Base-by-base conservation (phyloP, 2,113 vertebrate genomes). In the Leucopternis melanops region DNA sequence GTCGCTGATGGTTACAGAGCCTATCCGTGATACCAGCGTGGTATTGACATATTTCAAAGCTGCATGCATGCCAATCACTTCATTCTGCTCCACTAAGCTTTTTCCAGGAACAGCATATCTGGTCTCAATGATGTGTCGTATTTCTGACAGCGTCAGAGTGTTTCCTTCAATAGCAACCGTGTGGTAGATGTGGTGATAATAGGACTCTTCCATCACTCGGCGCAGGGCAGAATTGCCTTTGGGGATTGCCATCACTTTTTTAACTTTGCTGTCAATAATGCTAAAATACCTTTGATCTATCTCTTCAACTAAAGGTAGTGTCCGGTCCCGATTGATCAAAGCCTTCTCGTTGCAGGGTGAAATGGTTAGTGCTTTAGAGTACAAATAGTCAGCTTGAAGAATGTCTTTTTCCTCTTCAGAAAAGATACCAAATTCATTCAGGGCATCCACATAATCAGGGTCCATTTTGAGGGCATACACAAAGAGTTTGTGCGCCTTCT, bases 101-200 rank as follows among this genome's bases (percentile, higher is more conserved):
- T 99, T 99, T 2, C 99, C 99, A 0, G 99, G 98, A 11, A 99
- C 99, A 0, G 99, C 99, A 1, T 99, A 99, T 9, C 99, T 98
- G 0, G 99, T 99, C 98, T 99, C 99, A 0, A 99, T 98, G 97
- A 99, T 99, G 98, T 99, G 99, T 23, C 99, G 97, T 78, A 99
- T 99, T 92, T 99, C 99, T 0, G 99, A 99, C 10, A 99, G 97
- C 0, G 99, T 99, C 83, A 99, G 98, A 0, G 99, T 99, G 98
- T 99, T 99, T n/a, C 99, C 99, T 93, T 99, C 99, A 1, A 99
- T 99, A 11, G 99, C 99, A 13, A 99, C 99, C 0, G 99, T 99
- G 98, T 99, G 99, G 97, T 99, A 99, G 95, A 99, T 99, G 97
- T 99, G 99, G 93, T 99, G 99, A 91, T 99, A 99, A 93, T 99